Percentiles rank a stretch among this genome's conserved stretches.
These are phyloP conservation scores for Platichthys stellatus DNA, from an alignment of 2,113 vertebrate species.

Conservation along the genomic window DNA sequence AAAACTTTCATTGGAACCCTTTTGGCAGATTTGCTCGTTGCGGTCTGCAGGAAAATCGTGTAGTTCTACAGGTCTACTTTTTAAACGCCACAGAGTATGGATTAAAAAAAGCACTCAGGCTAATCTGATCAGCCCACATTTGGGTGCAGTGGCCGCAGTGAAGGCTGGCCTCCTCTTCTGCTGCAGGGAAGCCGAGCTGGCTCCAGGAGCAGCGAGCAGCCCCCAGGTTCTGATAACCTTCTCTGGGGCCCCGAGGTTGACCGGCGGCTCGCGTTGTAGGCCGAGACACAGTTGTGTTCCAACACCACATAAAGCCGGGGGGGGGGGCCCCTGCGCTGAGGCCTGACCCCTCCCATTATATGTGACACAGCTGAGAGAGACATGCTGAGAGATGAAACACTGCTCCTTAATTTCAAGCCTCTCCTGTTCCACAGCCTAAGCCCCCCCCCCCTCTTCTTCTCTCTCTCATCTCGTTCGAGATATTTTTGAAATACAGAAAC, in stretches of 20 bases:
- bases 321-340: slow-evolving; percentile 36
- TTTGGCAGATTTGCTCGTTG: slow-evolving; percentile 3
- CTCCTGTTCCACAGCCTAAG: slow-evolving; percentile 63
- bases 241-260: slow-evolving; percentile 65
- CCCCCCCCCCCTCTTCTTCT: background rate
- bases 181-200: slow-evolving; percentile 30
- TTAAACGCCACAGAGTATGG: background rate
- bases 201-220: slow-evolving; percentile 51
- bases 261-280: slow-evolving; percentile 57
- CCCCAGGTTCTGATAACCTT: slow-evolving; percentile 60
- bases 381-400: slow-evolving; percentile 71
- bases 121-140: slow-evolving; percentile 52
- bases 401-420: slow-evolving; percentile 72
- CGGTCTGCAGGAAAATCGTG: background rate
- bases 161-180: slow-evolving; percentile 16
- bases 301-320: slow-evolving; percentile 62
- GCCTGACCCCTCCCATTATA: slow-evolving; percentile 72
- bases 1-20: background rate
- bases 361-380: slow-evolving; percentile 71
- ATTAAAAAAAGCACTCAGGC: slow-evolving; percentile 13
- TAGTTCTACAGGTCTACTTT: slow-evolving; percentile 4
- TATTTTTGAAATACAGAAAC: slow-evolving; percentile 18
- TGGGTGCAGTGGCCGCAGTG: slow-evolving; percentile 21
- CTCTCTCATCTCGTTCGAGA: slow-evolving; percentile 11
- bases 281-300: slow-evolving; percentile 62